phyloP scores from a whole-genome alignment of 2,113 vertebrate genomes.

The Nycticryphes semicollaris region DNA sequence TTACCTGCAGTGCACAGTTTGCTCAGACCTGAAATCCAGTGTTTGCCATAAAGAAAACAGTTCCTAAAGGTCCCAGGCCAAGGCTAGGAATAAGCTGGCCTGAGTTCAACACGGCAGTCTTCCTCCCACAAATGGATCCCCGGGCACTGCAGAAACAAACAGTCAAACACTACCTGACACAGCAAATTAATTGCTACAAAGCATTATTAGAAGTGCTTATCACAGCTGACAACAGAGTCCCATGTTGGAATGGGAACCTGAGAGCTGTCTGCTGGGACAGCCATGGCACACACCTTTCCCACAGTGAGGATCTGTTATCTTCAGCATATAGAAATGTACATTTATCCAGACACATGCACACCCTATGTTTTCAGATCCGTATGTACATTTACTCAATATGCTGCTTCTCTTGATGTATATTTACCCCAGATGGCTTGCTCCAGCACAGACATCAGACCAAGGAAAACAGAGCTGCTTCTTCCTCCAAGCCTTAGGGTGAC shows the following conservation, averaged over 20 bases:
- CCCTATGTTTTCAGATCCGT: background rate
- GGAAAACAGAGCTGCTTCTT: background rate
- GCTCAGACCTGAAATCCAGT: background rate
- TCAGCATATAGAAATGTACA: background rate
- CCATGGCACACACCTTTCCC: rapidly evolving
- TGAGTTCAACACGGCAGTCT: background rate
- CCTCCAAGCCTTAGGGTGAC: background rate
- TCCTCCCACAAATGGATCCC: background rate
- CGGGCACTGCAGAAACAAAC: background rate
- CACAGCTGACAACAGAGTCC: background rate
- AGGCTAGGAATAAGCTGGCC: background rate
- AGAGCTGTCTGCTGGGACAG: background rate
- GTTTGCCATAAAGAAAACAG: background rate
- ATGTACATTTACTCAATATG: background rate
- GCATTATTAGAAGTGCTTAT: background rate
- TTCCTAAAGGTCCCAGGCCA: background rate
- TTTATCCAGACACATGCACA: background rate
- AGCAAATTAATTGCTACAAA: background rate
- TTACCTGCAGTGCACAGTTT: too few species aligned
- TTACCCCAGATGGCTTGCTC: background rate
- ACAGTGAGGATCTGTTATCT: background rate
- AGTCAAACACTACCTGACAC: background rate
- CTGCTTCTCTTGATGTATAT: background rate
- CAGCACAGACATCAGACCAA: background rate
- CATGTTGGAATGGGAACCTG: background rate